These are phyloP conservation scores for Indicator indicator DNA, from an alignment of 2,113 vertebrate species.

Conservation along the genomic window DNA sequence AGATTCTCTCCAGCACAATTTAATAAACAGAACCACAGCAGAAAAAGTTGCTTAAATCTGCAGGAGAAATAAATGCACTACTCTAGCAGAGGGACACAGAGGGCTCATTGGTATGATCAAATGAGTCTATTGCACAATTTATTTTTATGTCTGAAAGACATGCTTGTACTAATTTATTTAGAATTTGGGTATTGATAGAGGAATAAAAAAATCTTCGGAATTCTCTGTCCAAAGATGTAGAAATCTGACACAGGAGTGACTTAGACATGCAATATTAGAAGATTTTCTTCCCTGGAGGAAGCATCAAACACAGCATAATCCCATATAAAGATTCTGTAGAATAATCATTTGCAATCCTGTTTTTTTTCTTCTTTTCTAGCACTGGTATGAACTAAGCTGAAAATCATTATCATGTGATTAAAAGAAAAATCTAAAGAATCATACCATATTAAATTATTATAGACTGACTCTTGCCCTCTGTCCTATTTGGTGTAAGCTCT, in stretches of 20 bases:
- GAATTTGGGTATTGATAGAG: constrained; percentile 13
- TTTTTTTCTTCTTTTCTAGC: constrained; percentile 44
- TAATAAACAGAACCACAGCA: background rate
- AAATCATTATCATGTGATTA: constrained; percentile 66
- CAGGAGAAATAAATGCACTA: background rate
- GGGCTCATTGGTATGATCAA: background rate
- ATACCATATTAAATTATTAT: constrained; percentile 48
- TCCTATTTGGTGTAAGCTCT: constrained; percentile 64
- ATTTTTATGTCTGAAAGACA: background rate
- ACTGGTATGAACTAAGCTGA: constrained; percentile 52
- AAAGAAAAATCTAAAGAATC: constrained; percentile 58
- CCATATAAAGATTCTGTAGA: constrained; percentile 53
- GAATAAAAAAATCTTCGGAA: background rate
- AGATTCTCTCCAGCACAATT: background rate
- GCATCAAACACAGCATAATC: constrained; percentile 35
- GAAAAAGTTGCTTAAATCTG: background rate
- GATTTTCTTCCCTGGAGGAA: constrained; percentile 12
- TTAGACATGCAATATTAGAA: constrained; percentile 34
- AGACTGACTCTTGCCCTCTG: constrained; percentile 37
- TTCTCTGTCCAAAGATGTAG: background rate
- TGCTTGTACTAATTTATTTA: background rate
- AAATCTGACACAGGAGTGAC: constrained; percentile 43
- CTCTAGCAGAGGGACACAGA: background rate
- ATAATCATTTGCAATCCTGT: background rate
- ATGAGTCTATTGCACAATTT: background rate